Percentiles rank a stretch among this genome's conserved stretches.
phyloP scores from a whole-genome alignment of 2,888 invertebrate species.

The Ochlodes sylvanus region DNA sequence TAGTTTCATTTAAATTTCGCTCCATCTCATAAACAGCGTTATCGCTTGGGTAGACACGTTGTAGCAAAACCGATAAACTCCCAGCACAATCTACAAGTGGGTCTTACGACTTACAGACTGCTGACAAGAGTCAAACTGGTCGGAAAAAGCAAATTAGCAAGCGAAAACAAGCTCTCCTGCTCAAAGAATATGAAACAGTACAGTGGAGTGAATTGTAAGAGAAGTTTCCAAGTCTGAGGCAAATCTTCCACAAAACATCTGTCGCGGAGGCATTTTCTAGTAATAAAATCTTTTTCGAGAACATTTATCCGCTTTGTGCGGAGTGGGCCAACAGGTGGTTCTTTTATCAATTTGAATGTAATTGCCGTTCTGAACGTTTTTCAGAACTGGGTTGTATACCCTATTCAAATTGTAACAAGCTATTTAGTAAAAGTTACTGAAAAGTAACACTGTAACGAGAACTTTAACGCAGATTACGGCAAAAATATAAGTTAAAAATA shows the following conservation, averaged over 20 bases:
- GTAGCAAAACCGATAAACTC: constrained; percentile 21
- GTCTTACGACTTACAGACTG: constrained; percentile 45
- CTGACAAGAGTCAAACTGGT: constrained; percentile 53
- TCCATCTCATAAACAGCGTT: constrained; percentile 36
- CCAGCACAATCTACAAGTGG: constrained; percentile 35
- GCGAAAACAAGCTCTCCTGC: constrained; percentile 52
- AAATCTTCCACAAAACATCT: constrained; percentile 71
- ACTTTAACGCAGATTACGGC: constrained; percentile 23
- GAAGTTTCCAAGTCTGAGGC: constrained; percentile 62
- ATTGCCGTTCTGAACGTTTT: constrained; percentile 65
- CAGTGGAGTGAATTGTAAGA: constrained; percentile 49
- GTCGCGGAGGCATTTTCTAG: constrained; percentile 62
- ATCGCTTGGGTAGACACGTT: constrained; percentile 74
- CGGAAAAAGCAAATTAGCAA: constrained; percentile 41
- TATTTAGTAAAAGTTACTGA: constrained; percentile 40
- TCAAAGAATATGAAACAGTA: constrained; percentile 55
- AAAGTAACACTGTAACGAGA: constrained; percentile 21
- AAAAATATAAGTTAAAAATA: not conserved
- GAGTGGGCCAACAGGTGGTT: constrained; percentile 75
- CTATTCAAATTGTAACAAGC: constrained; percentile 43
- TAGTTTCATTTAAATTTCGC: not conserved
- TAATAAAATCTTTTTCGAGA: constrained; percentile 77
- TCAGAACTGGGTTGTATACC: constrained; percentile 40
- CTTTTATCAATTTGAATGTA: constrained; percentile 76
- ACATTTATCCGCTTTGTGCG: constrained; percentile 55